A percentile compares a stretch with the other conserved stretches of the same genome.
Conservation (phyloP, 2,888 invertebrate genomes). For the Lamproptera curius region DNA sequence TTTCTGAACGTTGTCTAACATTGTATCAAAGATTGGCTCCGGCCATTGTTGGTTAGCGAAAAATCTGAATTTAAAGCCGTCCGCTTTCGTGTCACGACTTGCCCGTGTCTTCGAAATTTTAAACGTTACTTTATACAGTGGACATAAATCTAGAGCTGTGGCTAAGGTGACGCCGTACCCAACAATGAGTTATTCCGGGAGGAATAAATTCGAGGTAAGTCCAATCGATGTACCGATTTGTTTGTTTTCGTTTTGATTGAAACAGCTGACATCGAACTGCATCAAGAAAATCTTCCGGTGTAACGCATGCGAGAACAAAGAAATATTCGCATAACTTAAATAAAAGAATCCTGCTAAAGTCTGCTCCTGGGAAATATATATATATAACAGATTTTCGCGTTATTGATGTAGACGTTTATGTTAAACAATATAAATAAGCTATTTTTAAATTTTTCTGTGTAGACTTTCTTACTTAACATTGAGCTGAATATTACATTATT, state of each 20-base stretch:
- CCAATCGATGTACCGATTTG: constrained; percentile 29
- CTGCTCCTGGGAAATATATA: background rate
- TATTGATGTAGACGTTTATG: background rate
- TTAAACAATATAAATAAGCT: constrained; percentile 18
- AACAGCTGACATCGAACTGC: constrained; percentile 78
- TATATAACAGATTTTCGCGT: background rate
- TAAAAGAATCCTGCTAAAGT: background rate
- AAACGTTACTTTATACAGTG: constrained; percentile 10
- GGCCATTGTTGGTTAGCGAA: constrained; percentile 27
- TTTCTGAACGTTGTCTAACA: constrained; percentile 14
- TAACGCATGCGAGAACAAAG: constrained; percentile 11
- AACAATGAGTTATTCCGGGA: constrained; percentile 80
- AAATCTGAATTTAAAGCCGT: constrained; percentile 45
- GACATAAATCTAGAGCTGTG: constrained; percentile 59
- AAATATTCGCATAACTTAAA: background rate
- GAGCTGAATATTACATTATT: constrained; percentile 3
- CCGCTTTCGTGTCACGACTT: constrained; percentile 51
- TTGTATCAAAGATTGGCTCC: constrained; percentile 13
- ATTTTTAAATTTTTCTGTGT: constrained; percentile 23
- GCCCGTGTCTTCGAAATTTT: constrained; percentile 22
- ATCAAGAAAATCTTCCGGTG: constrained; percentile 10
- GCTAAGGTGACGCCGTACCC: constrained; percentile 73
- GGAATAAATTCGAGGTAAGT: constrained; percentile 82
- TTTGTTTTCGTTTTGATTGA: constrained; percentile 65
- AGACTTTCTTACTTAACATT: constrained; percentile 6